Base-by-base conservation (phyloP, 2,797 vertebrate genomes). In the Chrosomus eos region DNA sequence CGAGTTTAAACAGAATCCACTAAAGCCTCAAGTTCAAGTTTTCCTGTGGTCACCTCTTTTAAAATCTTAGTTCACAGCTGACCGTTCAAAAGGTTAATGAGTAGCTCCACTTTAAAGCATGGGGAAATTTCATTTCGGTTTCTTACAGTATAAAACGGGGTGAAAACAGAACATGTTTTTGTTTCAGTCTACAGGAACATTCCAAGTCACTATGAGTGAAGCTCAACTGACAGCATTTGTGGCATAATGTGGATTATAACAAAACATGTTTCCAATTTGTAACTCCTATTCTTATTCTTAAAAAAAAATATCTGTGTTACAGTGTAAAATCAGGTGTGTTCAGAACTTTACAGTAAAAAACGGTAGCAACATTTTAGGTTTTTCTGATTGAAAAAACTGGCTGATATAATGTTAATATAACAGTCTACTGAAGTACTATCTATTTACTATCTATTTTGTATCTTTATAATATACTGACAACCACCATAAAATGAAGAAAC, bases 11-110 rank as follows among this genome's bases (percentile, higher is more conserved):
- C 36, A 71, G 33, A 85, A 67, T 64, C 81, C 18, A 60, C 16
- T 51, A 77, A 82, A 85, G 74, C 62, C 51, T 70, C 5, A 79
- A 83, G 68, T 72, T 60, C 28, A 75, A 60, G 45, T 64, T 68
- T 36, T 58, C 74, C 40, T 62, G 51, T 62, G 73, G 48, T 64
- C 62, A 78, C 58, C 18, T 48, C 36, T 53, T 72, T 72, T 72
- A 53, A 79, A 82, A 70, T 85, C 67, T 64, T 21, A 79, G 28
- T 73, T 68, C 55, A 77, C 62, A 84, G 43, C 67, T 80, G 82
- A 81, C 38, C 38, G 58, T 85, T 75, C 45, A 38, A 80, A 26
- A 53, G 31, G 83, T 70, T 48, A 71, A 67, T 13, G 67, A 80
- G 16, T 40, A 36, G 36, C 53, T 77, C 28, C 16, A 55, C 38